These are phyloP conservation scores for Ursus arctos DNA, from an alignment of 2,113 vertebrate genomes.

Conservation along the genomic window DNA sequence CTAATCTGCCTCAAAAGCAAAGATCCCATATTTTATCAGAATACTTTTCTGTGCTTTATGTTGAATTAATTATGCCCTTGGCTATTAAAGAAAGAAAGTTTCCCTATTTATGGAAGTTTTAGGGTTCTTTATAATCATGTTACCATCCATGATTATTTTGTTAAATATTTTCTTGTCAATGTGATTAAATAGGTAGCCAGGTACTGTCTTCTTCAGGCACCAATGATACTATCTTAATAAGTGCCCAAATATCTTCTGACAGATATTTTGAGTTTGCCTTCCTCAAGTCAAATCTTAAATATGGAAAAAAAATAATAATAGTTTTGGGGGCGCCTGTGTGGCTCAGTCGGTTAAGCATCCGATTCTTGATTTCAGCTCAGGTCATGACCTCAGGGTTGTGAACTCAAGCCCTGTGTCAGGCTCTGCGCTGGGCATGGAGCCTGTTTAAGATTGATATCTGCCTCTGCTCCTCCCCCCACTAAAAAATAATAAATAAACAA, in stretches of 20 bases:
- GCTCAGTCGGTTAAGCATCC: not conserved
- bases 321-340: not conserved
- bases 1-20: not conserved
- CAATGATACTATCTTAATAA: not conserved
- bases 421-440: not conserved
- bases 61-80: not conserved
- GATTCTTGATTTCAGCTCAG: not conserved
- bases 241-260: not conserved
- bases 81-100: not conserved
- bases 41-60: not conserved
- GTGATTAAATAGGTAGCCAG: not conserved
- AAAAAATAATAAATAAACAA: not conserved
- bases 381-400: not conserved
- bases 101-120: not conserved
- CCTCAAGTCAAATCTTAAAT: not conserved
- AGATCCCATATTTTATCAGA: not conserved
- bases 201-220: not conserved
- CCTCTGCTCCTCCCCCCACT: not conserved
- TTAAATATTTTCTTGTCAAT: not conserved
- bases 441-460: not conserved
- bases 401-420: not conserved
- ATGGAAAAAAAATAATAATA: not conserved
- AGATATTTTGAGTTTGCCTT: not conserved
- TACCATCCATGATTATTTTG: not conserved
- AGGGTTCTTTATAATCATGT: not conserved